Evolutionary conservation across 2,113 vertebrate genomes (phyloP), one percentile per base, ranked within the genome.

Genomic region (Catharus bicknelli): DNA sequence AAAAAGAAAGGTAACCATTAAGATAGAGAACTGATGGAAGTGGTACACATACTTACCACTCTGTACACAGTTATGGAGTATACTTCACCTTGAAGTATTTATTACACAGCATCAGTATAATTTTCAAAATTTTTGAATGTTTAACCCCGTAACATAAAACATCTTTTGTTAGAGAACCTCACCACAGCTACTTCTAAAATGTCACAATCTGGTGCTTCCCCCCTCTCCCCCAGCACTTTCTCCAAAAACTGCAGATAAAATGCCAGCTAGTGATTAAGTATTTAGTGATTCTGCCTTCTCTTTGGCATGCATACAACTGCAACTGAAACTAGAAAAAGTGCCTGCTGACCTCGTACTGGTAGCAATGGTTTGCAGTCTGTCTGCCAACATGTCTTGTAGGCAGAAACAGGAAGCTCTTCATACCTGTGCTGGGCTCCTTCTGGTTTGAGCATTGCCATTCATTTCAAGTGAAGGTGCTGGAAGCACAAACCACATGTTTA

Each of bases 141-240:
- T 88, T 87, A 19, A 69, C 10, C 2, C 19, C 4, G 4, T 61
- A 51, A 88, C n/a, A 64, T 57, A 48, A 51, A 78, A 48, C 15
- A 23, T 59, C 76, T 74, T 62, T 27, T 66, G 13, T 73, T 47
- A 16, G 40, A 84, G n/a, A 85, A 47, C 23, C 17, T 81, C 27
- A 25, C 13, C 6, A 29, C 30, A 48, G 7, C n/a, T 40, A 21
- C 53, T 81, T 67, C 38, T 38, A 34, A 76, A 81, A 72, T 53
- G 17, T n/a, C 53, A 62, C 7, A 36, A 62, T 80, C 42, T 57
- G 62, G 25, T 26, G 27, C 34, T 63, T 43, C 8, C 16, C 9
- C 14, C 3, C 9, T 17, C 12, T 18, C 12, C 16, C 2, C 6
- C 0, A 0, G 18, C 12, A 62, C 17, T 58, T 80, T 40, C 43